Base-by-base conservation (phyloP, 2,797 vertebrate genomes). In the Typhlichthys subterraneus region DNA sequence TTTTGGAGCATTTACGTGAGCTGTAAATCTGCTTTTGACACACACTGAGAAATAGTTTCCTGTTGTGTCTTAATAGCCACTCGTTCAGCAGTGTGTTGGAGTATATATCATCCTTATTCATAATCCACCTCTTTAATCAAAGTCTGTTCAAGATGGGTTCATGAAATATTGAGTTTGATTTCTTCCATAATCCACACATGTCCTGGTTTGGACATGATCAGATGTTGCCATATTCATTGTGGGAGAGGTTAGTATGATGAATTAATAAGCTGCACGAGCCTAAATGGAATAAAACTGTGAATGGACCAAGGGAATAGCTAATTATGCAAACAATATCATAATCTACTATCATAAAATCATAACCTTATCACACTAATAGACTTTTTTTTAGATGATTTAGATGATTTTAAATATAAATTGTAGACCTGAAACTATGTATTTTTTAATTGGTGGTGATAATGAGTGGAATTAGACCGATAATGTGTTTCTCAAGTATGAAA, bases 21-120 rank as follows among this genome's bases (percentile, higher is more conserved):
- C 29, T 59, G 56, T 79, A 79, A 69, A 77, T 70, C 73, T 57
- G 3, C 11, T 65, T 70, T 75, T 17, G 60, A 59, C 38, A 57
- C 33, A 13, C 67, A 69, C 45, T 73, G 69, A 77, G 74, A 64
- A 69, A 69, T 38, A 62, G 17, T 79, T 83, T 79, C 79, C 80
- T 19, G 67, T 57, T 65, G 4, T 63, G 38, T 63, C 76, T 73
- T 42, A 61, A 38, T 57, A 53, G 61, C 49, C 76, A 63, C 67
- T 13, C 29, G 29, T 62, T 61, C 50, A 66, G 42, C 19, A 48
- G 59, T 38, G 5, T 9, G 29, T 49, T 15, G 48, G 33, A 48
- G 47, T 2, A 0, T 61, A 15, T 62, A 63, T 73, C 58, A 63
- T 67, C 38, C 42, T 12, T 57, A 51, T 54, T 45, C 57, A 47